Percentiles rank a stretch among this genome's conserved stretches.
These are phyloP conservation scores for Thysanoteuthis rhombus DNA, from an alignment of 2,888 invertebrate species.

Conservation along the genomic window DNA sequence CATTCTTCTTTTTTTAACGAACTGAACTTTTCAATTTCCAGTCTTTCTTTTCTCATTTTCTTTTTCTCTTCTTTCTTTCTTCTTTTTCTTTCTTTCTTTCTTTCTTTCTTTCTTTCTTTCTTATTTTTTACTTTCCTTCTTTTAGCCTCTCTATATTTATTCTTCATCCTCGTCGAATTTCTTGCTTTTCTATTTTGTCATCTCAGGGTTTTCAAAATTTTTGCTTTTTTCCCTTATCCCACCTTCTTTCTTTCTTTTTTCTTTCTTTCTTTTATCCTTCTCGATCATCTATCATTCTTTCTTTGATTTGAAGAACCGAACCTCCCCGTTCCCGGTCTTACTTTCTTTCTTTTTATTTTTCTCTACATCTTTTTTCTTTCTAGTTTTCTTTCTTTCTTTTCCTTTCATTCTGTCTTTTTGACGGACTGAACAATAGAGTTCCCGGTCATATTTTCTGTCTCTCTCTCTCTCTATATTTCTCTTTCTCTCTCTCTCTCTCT, in stretches of 20 bases:
- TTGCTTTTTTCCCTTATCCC: no score
- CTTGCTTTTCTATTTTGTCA: no score
- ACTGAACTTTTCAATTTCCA: no score
- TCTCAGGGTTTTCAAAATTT: no score
- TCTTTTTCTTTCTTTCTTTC: no score
- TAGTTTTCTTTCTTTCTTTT: neutral
- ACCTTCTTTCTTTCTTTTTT: neutral
- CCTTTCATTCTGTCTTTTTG: neutral
- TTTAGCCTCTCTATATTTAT: no score
- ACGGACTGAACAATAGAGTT: no score
- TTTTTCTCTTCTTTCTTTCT: no score
- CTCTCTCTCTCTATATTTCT: neutral
- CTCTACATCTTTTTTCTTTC: neutral
- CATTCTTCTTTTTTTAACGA: neutral
- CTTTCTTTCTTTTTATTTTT: neutral
- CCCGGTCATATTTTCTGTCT: neutral
- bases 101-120: neutral
- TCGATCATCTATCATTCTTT: no score
- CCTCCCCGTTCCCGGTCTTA: neutral
- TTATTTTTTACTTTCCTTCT: neutral
- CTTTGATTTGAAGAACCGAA: neutral
- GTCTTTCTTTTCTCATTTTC: no score
- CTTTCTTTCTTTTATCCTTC: neutral
- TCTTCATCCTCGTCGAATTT: no score
- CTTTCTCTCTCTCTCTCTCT: neutral